Evolutionary conservation across 2,797 vertebrate species (phyloP).

Genomic region (Girardinus metallicus): DNA sequence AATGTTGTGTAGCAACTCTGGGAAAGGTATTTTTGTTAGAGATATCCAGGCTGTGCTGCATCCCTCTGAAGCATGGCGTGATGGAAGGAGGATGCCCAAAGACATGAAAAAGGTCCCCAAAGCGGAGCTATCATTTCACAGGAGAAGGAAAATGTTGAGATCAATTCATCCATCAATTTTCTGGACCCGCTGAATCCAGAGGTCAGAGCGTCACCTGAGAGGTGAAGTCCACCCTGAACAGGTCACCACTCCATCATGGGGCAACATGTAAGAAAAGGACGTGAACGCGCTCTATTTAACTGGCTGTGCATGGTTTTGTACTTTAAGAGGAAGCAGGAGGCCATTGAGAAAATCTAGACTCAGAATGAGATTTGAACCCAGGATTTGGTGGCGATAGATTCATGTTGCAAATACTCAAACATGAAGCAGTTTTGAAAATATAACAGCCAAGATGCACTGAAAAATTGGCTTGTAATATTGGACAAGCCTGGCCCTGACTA

Average conservation of each 20-base stretch:
- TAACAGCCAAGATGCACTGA: neutral
- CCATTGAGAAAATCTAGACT: neutral
- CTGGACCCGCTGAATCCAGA: neutral
- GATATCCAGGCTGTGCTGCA: conserved; percentile 40
- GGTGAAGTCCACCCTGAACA: neutral
- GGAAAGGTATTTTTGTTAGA: conserved; percentile 69
- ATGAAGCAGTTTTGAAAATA: neutral
- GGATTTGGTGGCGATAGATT: neutral
- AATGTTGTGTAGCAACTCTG: conserved; percentile 61
- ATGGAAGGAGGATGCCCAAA: conserved; percentile 49
- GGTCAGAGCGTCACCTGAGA: neutral
- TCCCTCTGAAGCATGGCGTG: conserved; percentile 32
- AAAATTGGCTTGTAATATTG: neutral
- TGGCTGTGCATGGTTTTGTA: neutral
- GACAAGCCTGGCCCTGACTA: neutral
- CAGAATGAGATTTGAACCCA: neutral
- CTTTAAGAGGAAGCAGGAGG: neutral
- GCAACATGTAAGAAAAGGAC: neutral
- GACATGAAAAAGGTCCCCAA: conserved; percentile 19
- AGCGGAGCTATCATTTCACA: conserved; percentile 8
- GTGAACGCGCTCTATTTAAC: neutral
- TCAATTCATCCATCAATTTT: neutral
- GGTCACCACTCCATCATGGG: neutral
- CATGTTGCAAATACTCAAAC: neutral
- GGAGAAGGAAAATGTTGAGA: neutral